Evolutionary conservation across 1,140 invertebrate species (phyloP), one percentile per base, ranked within the genome.

Genomic region (Geopemphigus sp.): DNA sequence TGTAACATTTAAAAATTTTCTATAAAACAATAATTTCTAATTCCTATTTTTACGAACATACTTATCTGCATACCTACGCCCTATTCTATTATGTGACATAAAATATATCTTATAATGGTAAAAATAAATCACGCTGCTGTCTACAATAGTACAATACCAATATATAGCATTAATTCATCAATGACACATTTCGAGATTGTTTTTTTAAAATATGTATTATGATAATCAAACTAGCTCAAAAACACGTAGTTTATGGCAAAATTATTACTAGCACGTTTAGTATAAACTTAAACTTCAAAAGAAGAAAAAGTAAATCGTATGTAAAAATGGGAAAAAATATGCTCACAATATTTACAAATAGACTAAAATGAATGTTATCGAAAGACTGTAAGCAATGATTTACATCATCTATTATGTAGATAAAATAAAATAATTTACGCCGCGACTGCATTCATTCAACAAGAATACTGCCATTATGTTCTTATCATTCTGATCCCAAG

Each of bases 181-280:
- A n/a, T n/a, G n/a, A n/a, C n/a, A n/a, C n/a, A n/a, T n/a, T 61
- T 61, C 14, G 17, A 61, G 15, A 61, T 61, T 61, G 59, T 61
- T 61, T 61, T 61, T 17, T 4, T 39, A 26, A 17, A 29, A 14
- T 26, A 61, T 57, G 26, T 56, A 56, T 0, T 57, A 32, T 45
- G 72, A 39, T 39, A 74, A 74, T 39, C 14, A 56, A 72, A 53
- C 47, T 29, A 54, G n/a, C 50, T 54, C 24, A 56, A 57, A 10
- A 74, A 10, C 19, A 74, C 19, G 54, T 32, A 57, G 22, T 56
- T 45, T 22, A 66, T 32, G 29, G 17, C 15, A 3, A 32, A 32
- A 32, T 32, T 63, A n/a, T 63, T 63, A 32, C 15, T 19, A 39
- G 32, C 19, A 32, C 2, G 11, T 8, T 63, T 1, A 26, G 6